phyloP scores from a whole-genome alignment of 2,888 invertebrate genomes.

The Helleia helle region DNA sequence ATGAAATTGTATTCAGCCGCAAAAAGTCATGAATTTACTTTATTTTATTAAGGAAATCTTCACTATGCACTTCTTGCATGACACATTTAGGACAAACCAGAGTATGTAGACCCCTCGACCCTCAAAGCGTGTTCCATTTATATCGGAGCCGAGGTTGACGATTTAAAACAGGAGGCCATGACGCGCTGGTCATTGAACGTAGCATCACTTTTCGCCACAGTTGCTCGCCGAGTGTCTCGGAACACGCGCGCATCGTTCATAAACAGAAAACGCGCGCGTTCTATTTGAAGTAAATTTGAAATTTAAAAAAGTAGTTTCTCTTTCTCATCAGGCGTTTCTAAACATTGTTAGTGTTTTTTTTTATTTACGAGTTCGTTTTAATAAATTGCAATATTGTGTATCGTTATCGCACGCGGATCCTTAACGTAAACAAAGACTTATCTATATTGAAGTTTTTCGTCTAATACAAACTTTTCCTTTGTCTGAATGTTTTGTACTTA shows the following conservation, averaged over 20 bases:
- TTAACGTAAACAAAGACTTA: neutral
- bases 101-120: conserved; percentile 15
- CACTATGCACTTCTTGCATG: conserved; percentile 5
- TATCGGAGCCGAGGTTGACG: conserved; percentile 14
- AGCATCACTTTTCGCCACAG: conserved; percentile 24
- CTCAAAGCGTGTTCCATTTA: conserved; percentile 14
- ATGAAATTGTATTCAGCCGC: no score
- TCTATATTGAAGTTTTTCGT: neutral
- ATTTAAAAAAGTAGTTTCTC: neutral
- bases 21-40: no score
- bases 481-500: conserved; percentile 6
- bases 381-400: conserved; percentile 4
- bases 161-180: conserved; percentile 24
- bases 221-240: conserved; percentile 23
- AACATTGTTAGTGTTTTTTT: neutral
- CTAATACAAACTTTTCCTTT: neutral
- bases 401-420: neutral
- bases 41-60: neutral
- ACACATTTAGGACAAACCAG: conserved; percentile 13
- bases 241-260: conserved; percentile 24
- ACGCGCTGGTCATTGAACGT: conserved; percentile 28
- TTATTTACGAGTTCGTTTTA: neutral
- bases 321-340: neutral
- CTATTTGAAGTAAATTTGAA: conserved; percentile 7
- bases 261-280: conserved; percentile 26